Evolutionary conservation across 2,113 vertebrate genomes (phyloP).

Genomic region (Hemiscyllium ocellatum): DNA sequence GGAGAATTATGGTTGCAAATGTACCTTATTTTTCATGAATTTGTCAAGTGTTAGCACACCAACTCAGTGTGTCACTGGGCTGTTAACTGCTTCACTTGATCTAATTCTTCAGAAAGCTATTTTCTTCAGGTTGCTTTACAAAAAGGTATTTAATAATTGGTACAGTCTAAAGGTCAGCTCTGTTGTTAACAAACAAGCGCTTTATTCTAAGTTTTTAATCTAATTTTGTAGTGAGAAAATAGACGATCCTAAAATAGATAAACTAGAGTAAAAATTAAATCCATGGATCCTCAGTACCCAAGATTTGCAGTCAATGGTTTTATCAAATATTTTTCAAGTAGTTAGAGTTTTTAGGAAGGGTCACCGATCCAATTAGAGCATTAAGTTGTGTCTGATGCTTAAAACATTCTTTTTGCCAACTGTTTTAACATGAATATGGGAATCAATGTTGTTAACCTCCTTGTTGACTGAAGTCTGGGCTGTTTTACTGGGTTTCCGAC

Average conservation of each 20-base stretch:
- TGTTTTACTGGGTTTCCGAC: neutral
- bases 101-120: neutral
- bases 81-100: neutral
- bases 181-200: neutral
- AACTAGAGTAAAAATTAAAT: no score
- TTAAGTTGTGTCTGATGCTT: constrained; percentile 24
- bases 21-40: neutral
- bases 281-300: neutral
- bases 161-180: constrained; percentile 18
- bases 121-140: neutral
- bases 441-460: constrained; percentile 27
- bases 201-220: constrained; percentile 28
- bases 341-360: neutral
- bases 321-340: neutral
- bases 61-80: neutral
- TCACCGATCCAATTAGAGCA: neutral
- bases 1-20: constrained; percentile 10
- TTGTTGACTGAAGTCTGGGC: neutral
- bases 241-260: neutral
- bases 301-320: neutral
- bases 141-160: neutral
- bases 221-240: constrained; percentile 16
- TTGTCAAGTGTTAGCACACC: neutral
- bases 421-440: constrained; percentile 32
- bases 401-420: neutral